A percentile compares a stretch with the other conserved stretches of the same genome.
Conservation (phyloP, 1,140 invertebrate species). For the Bombus vancouverensis region DNA sequence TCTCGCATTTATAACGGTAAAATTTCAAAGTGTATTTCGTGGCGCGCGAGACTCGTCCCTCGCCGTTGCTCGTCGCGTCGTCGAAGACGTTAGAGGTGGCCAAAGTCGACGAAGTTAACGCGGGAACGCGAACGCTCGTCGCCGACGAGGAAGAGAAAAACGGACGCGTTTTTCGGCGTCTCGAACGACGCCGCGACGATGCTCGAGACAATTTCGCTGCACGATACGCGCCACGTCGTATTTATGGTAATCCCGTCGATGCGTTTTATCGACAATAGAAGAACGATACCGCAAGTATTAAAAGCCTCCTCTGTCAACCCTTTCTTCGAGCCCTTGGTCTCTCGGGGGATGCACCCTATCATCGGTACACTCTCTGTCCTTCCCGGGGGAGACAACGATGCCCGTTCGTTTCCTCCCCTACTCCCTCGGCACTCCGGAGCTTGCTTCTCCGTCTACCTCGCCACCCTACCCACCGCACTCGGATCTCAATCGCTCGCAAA, state of each 20-base stretch:
- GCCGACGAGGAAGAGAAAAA: too few species aligned
- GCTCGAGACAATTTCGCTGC: neutral
- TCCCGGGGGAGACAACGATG: conserved; percentile 78
- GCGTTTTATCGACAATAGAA: conserved; percentile 79
- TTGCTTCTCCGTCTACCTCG: conserved; percentile 14
- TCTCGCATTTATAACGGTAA: conserved; percentile 67
- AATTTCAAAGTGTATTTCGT: conserved; percentile 48
- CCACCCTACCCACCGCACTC: conserved; percentile 62
- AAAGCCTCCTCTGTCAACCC: conserved; percentile 80
- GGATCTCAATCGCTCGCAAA: conserved; percentile 81
- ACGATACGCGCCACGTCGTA: conserved; percentile 48
- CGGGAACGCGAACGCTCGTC: too few species aligned
- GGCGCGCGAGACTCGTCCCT: neutral
- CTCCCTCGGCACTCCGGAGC: conserved; percentile 57
- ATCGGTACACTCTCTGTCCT: conserved; percentile 76
- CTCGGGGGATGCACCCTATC: conserved; percentile 80
- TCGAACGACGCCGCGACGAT: neutral
- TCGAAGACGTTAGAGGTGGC: neutral
- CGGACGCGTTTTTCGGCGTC: too few species aligned
- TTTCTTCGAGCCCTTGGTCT: conserved; percentile 75
- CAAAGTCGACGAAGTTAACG: neutral
- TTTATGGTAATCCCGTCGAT: conserved; percentile 78
- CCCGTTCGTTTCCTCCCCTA: conserved; percentile 53
- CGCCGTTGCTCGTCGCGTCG: neutral
- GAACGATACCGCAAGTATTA: conserved; percentile 77